Evolutionary conservation across 2,113 vertebrate genomes (phyloP).

Genomic region (Coturnix japonica): DNA sequence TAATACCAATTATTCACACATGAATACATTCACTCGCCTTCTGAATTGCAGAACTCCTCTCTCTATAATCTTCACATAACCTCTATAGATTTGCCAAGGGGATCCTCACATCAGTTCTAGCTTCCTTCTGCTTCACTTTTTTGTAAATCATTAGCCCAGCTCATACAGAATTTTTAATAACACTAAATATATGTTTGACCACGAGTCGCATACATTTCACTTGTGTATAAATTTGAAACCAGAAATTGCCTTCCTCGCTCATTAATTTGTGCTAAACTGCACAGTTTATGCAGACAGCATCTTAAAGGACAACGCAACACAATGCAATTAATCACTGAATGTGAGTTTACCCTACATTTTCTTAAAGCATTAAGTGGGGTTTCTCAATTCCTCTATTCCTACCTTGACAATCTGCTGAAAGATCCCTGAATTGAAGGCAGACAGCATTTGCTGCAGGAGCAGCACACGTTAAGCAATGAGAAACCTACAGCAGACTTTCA

Average conservation of each 20-base stretch:
- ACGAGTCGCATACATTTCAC: background rate
- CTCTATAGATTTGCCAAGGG: slow-evolving; percentile 31
- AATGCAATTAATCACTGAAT: background rate
- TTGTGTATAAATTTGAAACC: background rate
- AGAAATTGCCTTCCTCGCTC: background rate
- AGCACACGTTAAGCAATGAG: background rate
- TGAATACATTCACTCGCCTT: slow-evolving; percentile 52
- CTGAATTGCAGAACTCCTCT: slow-evolving; percentile 46
- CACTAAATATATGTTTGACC: background rate
- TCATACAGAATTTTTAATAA: background rate
- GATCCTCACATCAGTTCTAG: slow-evolving; percentile 12
- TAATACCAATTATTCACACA: slow-evolving; percentile 67
- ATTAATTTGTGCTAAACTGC: background rate
- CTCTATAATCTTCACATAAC: slow-evolving; percentile 51
- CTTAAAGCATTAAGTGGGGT: background rate
- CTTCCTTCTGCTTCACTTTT: background rate
- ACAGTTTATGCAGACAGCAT: background rate
- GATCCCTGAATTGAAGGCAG: background rate
- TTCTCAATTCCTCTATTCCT: background rate
- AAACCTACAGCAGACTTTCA: background rate
- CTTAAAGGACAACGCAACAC: background rate
- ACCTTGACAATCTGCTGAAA: background rate
- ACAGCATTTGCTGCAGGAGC: background rate
- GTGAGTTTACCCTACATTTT: background rate
- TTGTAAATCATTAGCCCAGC: background rate